Base-by-base conservation (phyloP, 2,113 vertebrate species). In the Phalacrocorax brasilianus region DNA sequence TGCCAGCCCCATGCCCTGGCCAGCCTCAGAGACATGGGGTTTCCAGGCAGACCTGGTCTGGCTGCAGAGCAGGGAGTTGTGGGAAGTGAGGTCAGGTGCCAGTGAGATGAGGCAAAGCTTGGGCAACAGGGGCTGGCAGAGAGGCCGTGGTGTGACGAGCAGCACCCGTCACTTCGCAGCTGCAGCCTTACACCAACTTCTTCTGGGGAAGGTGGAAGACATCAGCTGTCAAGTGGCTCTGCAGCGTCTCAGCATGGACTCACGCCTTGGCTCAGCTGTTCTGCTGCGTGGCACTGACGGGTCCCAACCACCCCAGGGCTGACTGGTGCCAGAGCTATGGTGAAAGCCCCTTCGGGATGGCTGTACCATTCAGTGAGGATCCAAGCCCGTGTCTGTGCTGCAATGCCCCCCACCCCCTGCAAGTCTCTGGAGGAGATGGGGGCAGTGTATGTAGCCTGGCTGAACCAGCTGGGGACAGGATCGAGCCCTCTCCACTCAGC, bases 301-400 rank as follows among this genome's bases (percentile, higher is more conserved):
- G 17, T 66, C 44, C 49, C 50, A 45, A 8, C 35, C 3, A 1
- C 18, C 45, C 73, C 6, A 1, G 23, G 49, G 24, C 53, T 42
- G 33, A 10, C 1, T 2, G 1, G 16, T 11, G 65, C 53, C 49
- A 30, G 18, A 62, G 35, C 23, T 13, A 38, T 1, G 3, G 44
- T 9, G 24, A 38, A 58, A 81, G 44, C 22, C 3, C 44, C 50
- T 45, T 27, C 17, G 42, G 55, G 32, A 30, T 14, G 22, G 26
- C 49, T 1, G 2, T 30, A 32, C 30, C 11, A 18, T 9, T 12
- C 56, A 20, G 49, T 4, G 1, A 53, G 40, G 40, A 45, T 52
- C 71, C 32, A 14, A 56, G 72, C 17, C 35, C 2, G 0, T 7
- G 12, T 16, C 58, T 11, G 1, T 18, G 30, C 42, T 47, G 30